These are phyloP conservation scores for Atractosteus spatula DNA, from an alignment of 2,113 vertebrate genomes.

Conservation along the genomic window DNA sequence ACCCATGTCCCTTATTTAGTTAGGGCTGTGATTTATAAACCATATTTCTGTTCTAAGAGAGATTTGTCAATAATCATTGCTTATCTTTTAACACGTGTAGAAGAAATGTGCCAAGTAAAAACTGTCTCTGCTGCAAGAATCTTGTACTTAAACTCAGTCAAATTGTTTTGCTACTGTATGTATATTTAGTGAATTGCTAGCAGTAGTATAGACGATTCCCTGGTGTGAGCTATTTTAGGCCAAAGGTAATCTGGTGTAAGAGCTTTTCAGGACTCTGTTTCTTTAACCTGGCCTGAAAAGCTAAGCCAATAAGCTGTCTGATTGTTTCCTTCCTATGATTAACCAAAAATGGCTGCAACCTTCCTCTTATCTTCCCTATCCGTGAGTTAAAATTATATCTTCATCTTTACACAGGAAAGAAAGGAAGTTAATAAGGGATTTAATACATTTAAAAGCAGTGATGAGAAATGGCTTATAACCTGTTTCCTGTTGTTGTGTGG, in stretches of 20 bases:
- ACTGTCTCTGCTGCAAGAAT: too few relatives aligned
- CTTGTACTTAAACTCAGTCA: too few relatives aligned
- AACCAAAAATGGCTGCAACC: slow-evolving; percentile 25
- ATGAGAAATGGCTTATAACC: too few relatives aligned
- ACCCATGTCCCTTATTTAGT: neutral
- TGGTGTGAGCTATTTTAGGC: slow-evolving; percentile 87
- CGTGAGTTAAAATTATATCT: slow-evolving; percentile 19
- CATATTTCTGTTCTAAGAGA: slow-evolving; percentile 10
- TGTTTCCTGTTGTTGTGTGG: too few relatives aligned
- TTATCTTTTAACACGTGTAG: slow-evolving; percentile 35
- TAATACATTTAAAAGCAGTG: too few relatives aligned
- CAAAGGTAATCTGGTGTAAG: slow-evolving; percentile 86
- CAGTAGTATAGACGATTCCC: slow-evolving; percentile 79
- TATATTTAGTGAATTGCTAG: slow-evolving; percentile 64
- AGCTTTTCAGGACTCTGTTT: slow-evolving; percentile 80
- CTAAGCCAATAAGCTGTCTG: slow-evolving; percentile 92
- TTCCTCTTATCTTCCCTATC: slow-evolving; percentile 33
- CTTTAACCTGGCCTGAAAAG: slow-evolving; percentile 89
- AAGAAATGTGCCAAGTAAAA: too few relatives aligned
- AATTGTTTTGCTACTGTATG: slow-evolving; percentile 6
- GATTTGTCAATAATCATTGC: slow-evolving; percentile 48
- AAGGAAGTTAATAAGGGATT: too few relatives aligned
- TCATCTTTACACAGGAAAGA: too few relatives aligned
- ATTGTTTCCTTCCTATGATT: slow-evolving; percentile 55
- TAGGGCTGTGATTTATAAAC: slow-evolving; percentile 7